These are phyloP conservation scores for Varanus komodoensis DNA, from an alignment of 2,113 vertebrate genomes.

Conservation along the genomic window DNA sequence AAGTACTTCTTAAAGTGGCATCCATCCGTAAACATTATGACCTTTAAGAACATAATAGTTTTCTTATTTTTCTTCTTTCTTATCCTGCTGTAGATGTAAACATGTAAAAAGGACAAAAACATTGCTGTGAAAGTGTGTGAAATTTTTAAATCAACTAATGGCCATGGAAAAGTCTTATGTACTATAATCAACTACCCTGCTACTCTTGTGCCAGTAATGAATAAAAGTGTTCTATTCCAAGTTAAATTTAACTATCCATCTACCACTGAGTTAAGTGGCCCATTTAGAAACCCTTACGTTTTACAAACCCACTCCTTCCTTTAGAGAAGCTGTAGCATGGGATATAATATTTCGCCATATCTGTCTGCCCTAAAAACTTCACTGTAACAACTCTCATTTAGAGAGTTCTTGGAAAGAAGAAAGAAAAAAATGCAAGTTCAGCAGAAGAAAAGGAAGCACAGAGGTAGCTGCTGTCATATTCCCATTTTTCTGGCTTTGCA, in stretches of 20 bases:
- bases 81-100: neutral
- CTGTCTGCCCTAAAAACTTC: neutral
- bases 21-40: neutral
- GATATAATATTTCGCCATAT: neutral
- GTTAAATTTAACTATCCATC: no score
- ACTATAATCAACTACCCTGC: neutral
- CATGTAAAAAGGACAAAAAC: neutral
- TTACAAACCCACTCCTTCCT: neutral
- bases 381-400: neutral
- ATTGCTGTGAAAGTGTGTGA: neutral
- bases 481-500: neutral
- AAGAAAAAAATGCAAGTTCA: neutral
- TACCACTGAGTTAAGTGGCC: neutral
- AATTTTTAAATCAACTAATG: neutral
- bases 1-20: neutral
- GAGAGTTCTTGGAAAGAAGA: neutral
- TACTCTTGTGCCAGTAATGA: neutral
- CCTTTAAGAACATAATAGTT: no score
- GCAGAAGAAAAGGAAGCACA: neutral
- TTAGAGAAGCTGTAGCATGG: neutral
- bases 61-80: no score
- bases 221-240: neutral
- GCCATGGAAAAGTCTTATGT: neutral
- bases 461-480: neutral
- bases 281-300: neutral